Conservation (phyloP, 35 echinoderm and acorn worm genomes). For the Diadema setosum region DNA sequence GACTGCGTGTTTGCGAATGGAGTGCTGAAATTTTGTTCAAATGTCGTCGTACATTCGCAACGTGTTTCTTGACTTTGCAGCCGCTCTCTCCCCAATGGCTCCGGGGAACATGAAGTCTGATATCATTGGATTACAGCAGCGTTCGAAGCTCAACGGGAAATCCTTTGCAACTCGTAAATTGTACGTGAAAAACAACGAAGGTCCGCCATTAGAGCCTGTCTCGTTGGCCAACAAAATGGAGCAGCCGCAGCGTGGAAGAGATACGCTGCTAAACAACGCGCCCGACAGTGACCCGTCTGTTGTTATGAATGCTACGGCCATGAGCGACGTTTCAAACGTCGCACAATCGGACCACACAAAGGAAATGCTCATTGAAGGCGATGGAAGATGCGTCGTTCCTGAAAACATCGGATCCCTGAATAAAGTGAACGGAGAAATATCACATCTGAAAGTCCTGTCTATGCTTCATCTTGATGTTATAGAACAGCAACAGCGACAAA, state of each 20-base stretch:
- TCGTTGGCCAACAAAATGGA: not conserved
- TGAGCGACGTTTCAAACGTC: not conserved
- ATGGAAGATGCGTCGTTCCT: not conserved
- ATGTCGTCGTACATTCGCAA: constrained; percentile 16
- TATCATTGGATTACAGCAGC: constrained; percentile 60
- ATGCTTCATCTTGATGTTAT: constrained; percentile 93
- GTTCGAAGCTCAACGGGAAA: constrained; percentile 47
- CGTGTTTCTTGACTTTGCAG: constrained; percentile 2
- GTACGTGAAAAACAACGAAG: constrained; percentile 30
- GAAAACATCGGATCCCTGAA: not conserved
- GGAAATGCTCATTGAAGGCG: not conserved
- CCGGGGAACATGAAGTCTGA: constrained; percentile 89
- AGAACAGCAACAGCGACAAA: constrained; percentile 81
- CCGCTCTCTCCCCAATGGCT: constrained; percentile 25
- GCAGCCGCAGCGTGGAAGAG: not conserved
- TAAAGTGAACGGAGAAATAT: constrained; percentile 33
- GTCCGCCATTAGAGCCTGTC: not conserved
- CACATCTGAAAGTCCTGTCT: constrained; percentile 78
- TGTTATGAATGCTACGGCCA: constrained; percentile 15
- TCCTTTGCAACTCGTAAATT: constrained; percentile 31
- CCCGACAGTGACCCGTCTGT: not conserved
- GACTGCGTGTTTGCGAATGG: too few relatives aligned
- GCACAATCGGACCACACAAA: not conserved
- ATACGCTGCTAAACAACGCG: not conserved
- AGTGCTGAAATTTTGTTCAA: not conserved